phyloP scores from a whole-genome alignment of 2,888 invertebrate genomes.

The Fragum fragum region DNA sequence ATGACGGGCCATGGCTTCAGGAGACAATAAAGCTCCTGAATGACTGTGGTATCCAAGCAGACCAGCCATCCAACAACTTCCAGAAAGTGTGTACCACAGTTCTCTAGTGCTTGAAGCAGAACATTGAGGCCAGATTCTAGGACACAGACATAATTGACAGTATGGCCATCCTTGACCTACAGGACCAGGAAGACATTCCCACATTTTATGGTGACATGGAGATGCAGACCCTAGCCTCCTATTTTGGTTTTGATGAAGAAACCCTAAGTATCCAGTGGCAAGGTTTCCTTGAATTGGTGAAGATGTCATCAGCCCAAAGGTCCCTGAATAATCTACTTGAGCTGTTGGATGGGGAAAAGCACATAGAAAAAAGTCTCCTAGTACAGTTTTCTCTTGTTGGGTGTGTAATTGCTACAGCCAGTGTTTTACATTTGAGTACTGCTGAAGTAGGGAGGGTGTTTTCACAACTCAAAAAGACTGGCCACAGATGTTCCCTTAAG shows the following conservation, averaged over 20 bases:
- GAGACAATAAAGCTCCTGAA: conserved; percentile 29
- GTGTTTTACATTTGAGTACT: conserved; percentile 28
- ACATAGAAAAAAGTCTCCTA: conserved; percentile 21
- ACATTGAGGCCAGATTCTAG: conserved; percentile 45
- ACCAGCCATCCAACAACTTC: too few species aligned
- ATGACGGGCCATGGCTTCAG: conserved; percentile 41
- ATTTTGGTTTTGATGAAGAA: conserved; percentile 41
- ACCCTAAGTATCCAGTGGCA: conserved; percentile 41
- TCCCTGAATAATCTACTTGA: background rate
- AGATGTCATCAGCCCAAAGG: background rate
- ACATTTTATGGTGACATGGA: conserved; percentile 36
- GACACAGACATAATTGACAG: conserved; percentile 52
- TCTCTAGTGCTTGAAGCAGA: conserved; percentile 24
- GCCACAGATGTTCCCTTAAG: conserved; percentile 38
- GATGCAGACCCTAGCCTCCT: conserved; percentile 30
- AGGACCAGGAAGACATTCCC: conserved; percentile 11
- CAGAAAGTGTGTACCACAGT: conserved; percentile 4
- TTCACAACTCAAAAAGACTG: conserved; percentile 45
- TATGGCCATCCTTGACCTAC: conserved; percentile 43
- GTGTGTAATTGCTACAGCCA: conserved; percentile 21
- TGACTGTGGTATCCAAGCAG: too few species aligned
- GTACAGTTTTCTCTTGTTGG: conserved; percentile 13
- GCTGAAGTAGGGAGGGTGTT: conserved; percentile 42
- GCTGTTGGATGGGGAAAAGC: conserved; percentile 7
- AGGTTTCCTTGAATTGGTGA: conserved; percentile 38